phyloP scores from a whole-genome alignment of 2,888 invertebrate species.

The Tetranychus truncatus region DNA sequence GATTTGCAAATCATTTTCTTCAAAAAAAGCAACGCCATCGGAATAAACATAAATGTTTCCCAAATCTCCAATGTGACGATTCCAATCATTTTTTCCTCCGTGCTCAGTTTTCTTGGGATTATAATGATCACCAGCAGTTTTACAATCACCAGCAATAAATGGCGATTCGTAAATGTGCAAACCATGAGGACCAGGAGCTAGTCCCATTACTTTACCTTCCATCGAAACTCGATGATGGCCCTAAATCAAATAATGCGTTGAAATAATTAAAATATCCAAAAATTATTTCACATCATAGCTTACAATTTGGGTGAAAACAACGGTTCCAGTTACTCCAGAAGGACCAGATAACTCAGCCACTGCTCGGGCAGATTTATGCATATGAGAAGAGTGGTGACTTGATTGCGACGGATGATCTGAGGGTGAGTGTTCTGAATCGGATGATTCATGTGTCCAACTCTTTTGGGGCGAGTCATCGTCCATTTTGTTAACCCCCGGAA shows the following conservation, averaged over 20 bases:
- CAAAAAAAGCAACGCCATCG: slow-evolving; percentile 11
- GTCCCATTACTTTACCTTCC: not conserved
- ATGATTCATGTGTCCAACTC: no score
- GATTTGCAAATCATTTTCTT: slow-evolving; percentile 14
- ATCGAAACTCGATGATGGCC: slow-evolving; percentile 5
- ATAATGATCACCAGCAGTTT: slow-evolving; percentile 4
- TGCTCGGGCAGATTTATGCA: not conserved
- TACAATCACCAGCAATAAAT: not conserved
- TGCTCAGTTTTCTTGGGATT: slow-evolving; percentile 12
- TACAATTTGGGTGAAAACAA: not conserved
- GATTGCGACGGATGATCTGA: not conserved
- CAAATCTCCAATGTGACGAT: slow-evolving; percentile 63
- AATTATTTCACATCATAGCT: not conserved
- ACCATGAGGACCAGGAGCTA: slow-evolving; percentile 11
- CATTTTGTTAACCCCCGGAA: no score
- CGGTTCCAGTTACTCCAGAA: not conserved
- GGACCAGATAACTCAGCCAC: not conserved
- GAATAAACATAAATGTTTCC: slow-evolving; percentile 27
- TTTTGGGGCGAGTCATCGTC: no score
- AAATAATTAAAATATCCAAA: not conserved
- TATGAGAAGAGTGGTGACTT: not conserved
- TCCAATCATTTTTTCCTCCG: slow-evolving; percentile 13
- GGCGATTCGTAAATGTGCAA: slow-evolving; percentile 8
- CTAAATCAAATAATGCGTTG: not conserved
- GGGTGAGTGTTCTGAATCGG: no score